Evolutionary conservation across 2,113 vertebrate species (phyloP).

Genomic region (Amblyornis subalaris): DNA sequence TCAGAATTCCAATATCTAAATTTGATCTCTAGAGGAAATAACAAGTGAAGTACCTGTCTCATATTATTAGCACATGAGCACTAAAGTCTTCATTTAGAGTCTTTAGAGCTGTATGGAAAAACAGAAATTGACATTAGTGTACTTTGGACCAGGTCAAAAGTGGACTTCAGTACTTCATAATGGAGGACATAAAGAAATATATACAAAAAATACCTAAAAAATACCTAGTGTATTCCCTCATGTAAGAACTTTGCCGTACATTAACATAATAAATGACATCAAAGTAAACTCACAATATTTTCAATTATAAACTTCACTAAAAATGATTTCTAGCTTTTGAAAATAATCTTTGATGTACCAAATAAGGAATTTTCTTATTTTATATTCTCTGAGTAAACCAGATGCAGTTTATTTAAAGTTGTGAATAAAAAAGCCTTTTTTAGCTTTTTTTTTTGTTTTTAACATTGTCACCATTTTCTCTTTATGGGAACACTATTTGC

Average conservation of each 20-base stretch:
- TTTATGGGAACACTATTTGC: background rate
- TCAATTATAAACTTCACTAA: background rate
- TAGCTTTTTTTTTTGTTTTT: background rate
- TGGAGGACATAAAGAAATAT: background rate
- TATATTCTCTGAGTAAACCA: background rate
- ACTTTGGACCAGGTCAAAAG: background rate
- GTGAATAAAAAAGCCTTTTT: background rate
- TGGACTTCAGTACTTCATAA: background rate
- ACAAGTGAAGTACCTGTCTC: constrained; percentile 39
- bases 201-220: background rate
- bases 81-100: background rate
- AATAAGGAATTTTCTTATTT: background rate
- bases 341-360: background rate
- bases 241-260: background rate
- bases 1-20: constrained; percentile 53
- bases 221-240: background rate
- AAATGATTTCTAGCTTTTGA: background rate
- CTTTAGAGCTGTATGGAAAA: background rate
- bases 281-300: background rate
- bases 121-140: background rate
- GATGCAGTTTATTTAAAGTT: background rate
- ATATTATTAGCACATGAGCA: constrained; percentile 43
- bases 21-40: constrained; percentile 60
- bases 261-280: background rate
- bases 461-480: background rate